Evolutionary conservation across 2,888 invertebrate species (phyloP).

Genomic region (Apotomis betuletana): DNA sequence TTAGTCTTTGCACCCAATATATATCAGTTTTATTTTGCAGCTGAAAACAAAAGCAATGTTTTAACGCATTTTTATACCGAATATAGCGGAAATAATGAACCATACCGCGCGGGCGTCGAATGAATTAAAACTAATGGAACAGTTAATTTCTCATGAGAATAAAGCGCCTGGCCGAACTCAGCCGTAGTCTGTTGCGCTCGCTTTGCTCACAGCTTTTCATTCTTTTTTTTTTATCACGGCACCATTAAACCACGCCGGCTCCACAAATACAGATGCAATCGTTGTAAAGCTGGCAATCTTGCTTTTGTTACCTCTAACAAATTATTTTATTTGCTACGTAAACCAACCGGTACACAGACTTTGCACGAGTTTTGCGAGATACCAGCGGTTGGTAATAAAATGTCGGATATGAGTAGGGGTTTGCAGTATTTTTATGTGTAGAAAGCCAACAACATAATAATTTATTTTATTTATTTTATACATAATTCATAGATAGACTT

Average conservation of each 20-base stretch:
- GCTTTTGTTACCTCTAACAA: slow-evolving; percentile 42
- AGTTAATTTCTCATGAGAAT: slow-evolving; percentile 83
- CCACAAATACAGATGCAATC: slow-evolving; percentile 39
- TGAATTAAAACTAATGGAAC: slow-evolving; percentile 83
- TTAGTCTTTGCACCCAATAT: slow-evolving; percentile 51
- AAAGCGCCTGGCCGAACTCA: slow-evolving; percentile 64
- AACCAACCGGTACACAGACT: slow-evolving; percentile 24
- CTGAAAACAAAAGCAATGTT: slow-evolving; percentile 61
- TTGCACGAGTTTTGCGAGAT: slow-evolving; percentile 15
- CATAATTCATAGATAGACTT: neutral
- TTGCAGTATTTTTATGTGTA: neutral
- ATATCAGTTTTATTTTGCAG: slow-evolving; percentile 64
- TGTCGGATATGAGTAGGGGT: neutral
- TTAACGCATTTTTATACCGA: slow-evolving; percentile 73
- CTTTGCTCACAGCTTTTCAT: slow-evolving; percentile 32
- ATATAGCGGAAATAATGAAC: slow-evolving; percentile 75
- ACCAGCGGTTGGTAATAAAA: slow-evolving; percentile 27
- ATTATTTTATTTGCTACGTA: slow-evolving; percentile 40
- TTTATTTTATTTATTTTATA: too few species aligned
- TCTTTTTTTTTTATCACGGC: slow-evolving; percentile 34
- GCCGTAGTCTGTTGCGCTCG: slow-evolving; percentile 57
- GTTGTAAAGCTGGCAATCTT: slow-evolving; percentile 40
- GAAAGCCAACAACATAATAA: too few species aligned
- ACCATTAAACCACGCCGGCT: slow-evolving; percentile 24
- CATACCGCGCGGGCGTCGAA: slow-evolving; percentile 66